Percentiles rank a stretch among this genome's conserved stretches.
These are phyloP conservation scores for Gryllus longicercus DNA, from an alignment of 2,888 invertebrate genomes.

Conservation along the genomic window DNA sequence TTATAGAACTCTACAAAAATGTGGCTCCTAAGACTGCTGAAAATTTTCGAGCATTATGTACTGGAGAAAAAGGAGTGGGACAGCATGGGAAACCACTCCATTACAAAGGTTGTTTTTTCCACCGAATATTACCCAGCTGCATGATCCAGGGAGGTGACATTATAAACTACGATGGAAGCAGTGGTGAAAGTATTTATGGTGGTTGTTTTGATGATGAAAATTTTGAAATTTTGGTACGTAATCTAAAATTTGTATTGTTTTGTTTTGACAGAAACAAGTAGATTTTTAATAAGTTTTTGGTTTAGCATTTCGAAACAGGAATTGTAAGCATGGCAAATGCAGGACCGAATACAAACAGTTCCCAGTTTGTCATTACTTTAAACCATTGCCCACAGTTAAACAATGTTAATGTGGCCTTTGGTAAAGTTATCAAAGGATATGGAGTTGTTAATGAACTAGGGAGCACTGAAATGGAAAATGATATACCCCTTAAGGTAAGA, in stretches of 20 bases:
- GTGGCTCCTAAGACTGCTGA: conserved; percentile 83
- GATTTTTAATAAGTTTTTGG: conserved; percentile 27
- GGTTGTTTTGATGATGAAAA: conserved; percentile 86
- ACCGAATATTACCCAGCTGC: conserved; percentile 78
- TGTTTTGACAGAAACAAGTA: neutral
- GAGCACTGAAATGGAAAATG: conserved; percentile 55
- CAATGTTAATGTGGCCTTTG: conserved; percentile 77
- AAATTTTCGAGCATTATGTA: conserved; percentile 88
- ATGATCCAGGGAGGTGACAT: conserved; percentile 86
- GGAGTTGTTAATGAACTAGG: conserved; percentile 70
- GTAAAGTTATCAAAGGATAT: conserved; percentile 72
- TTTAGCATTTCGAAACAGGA: conserved; percentile 59
- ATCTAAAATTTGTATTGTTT: neutral
- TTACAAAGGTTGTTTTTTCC: conserved; percentile 79
- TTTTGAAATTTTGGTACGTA: conserved; percentile 60
- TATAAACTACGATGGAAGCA: conserved; percentile 73
- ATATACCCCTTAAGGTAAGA: conserved; percentile 59
- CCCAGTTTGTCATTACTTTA: conserved; percentile 90
- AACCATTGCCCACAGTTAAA: conserved; percentile 73
- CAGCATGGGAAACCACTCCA: conserved; percentile 67
- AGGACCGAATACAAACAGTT: conserved; percentile 83
- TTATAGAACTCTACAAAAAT: conserved; percentile 82
- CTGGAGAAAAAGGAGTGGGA: conserved; percentile 81
- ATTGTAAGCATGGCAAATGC: conserved; percentile 72
- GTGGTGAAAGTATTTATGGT: conserved; percentile 95